Conservation (phyloP, 2,888 invertebrate genomes). For the Stenichneumon culpator region DNA sequence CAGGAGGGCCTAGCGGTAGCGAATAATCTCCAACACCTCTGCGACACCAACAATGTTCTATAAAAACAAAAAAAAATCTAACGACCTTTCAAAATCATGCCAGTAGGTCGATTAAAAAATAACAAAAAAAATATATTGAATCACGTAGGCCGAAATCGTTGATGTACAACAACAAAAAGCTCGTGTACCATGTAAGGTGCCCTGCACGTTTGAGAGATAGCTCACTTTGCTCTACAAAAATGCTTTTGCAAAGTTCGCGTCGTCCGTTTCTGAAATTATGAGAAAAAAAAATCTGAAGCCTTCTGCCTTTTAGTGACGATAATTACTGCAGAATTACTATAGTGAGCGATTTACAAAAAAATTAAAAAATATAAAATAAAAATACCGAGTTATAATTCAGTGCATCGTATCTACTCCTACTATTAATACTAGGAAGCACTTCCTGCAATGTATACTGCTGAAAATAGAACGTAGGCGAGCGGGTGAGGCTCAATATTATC, state of each 20-base stretch:
- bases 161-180: constrained; percentile 49
- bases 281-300: constrained; percentile 50
- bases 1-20: constrained; percentile 30
- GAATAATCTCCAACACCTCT: constrained; percentile 31
- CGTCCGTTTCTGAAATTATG: constrained; percentile 65
- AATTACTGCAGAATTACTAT: not conserved
- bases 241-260: constrained; percentile 60
- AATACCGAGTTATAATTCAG: not conserved
- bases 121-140: constrained; percentile 21
- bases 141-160: constrained; percentile 50
- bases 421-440: not conserved
- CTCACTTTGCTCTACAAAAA: constrained; percentile 58
- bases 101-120: constrained; percentile 45
- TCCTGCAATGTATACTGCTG: not conserved
- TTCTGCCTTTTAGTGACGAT: not conserved
- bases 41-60: constrained; percentile 37
- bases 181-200: constrained; percentile 58
- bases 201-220: constrained; percentile 47
- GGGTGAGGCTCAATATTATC: not conserved
- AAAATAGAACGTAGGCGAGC: constrained; percentile 20
- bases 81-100: constrained; percentile 61
- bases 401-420: not conserved
- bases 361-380: not conserved
- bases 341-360: not conserved
- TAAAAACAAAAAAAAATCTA: constrained; percentile 28